Evolutionary conservation across 1,140 invertebrate species (phyloP), one percentile per base, ranked within the genome.

Genomic region (Chlorops oryzae): DNA sequence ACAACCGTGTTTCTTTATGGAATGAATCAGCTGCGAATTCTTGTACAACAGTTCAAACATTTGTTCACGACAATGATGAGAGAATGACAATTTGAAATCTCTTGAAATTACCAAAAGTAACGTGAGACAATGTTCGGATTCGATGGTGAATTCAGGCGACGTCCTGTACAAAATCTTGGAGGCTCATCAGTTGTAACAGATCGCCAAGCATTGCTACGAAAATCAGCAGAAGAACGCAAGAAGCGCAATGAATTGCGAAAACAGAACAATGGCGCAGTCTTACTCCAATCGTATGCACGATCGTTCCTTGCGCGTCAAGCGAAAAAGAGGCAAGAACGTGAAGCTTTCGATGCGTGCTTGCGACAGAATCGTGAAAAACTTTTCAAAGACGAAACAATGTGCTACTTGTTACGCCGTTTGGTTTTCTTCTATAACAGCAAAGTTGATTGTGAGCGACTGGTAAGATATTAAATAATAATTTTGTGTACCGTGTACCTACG

Each of bases 91-190:
- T n/a, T n/a, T n/a, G n/a, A n/a, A n/a, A n/a, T n/a, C n/a, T n/a
- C n/a, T n/a, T n/a, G n/a, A n/a, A n/a, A n/a, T n/a, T n/a, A n/a
- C n/a, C 28, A 32, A 15, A 32, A 32, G 9, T 32, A 9, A 32
- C 15, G 9, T 15, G 40, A 17, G 25, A 50, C 21, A 57, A 81
- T 80, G 81, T 89, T 89, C 73, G 88, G 85, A 67, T 97, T 97
- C 73, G 92, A 97, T 67, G 94, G 94, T 40, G 87, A 96, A 65
- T 92, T 89, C 71, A 81, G 88, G 52, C 78, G 87, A 39, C 85
- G 82, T 68, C 94, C 94, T 1, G 81, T 90, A 55, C 92, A 96
- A 76, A 93, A 90, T 75, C 78, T 96, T 56, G 83, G 89, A 39
- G 94, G 94, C 35, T 86, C 88, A 5, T 75, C 77, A 20, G 70